phyloP scores from a whole-genome alignment of 2,888 invertebrate species.

The Acrobasis consociella region DNA sequence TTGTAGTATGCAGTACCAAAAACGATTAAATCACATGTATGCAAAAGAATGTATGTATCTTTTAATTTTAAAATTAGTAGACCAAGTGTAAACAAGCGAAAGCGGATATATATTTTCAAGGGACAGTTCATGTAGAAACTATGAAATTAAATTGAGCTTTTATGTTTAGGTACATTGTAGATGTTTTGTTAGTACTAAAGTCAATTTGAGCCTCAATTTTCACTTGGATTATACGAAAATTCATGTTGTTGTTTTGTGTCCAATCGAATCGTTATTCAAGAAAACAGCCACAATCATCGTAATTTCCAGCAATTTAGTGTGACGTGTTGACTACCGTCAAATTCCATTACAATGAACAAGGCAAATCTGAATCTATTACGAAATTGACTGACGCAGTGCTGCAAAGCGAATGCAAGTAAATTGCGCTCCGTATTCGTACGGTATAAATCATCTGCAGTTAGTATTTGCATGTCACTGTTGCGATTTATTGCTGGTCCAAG shows the following conservation, averaged over 20 bases:
- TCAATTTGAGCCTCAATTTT: background rate
- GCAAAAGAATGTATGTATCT: no score
- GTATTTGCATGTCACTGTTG: constrained; percentile 74
- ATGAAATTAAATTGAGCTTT: no score
- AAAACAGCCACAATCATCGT: constrained; percentile 11
- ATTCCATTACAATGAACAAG: constrained; percentile 61
- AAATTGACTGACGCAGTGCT: constrained; percentile 33
- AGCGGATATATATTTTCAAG: no score
- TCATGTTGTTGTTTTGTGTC: background rate
- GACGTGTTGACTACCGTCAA: constrained; percentile 27
- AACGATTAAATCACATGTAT: background rate
- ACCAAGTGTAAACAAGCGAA: no score
- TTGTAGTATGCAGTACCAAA: background rate
- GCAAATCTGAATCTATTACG: constrained; percentile 49
- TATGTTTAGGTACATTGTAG: background rate
- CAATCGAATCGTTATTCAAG: constrained; percentile 11
- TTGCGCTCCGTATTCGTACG: constrained; percentile 40
- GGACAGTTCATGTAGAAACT: no score
- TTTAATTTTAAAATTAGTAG: no score
- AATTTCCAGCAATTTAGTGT: constrained; percentile 18
- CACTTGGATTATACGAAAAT: background rate
- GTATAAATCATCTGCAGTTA: constrained; percentile 68
- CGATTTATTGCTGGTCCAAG: constrained; percentile 68
- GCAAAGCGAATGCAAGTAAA: constrained; percentile 47
- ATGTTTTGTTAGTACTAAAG: background rate